Base-by-base conservation (phyloP, 1,140 invertebrate genomes). In the Teleopsis dalmanni region DNA sequence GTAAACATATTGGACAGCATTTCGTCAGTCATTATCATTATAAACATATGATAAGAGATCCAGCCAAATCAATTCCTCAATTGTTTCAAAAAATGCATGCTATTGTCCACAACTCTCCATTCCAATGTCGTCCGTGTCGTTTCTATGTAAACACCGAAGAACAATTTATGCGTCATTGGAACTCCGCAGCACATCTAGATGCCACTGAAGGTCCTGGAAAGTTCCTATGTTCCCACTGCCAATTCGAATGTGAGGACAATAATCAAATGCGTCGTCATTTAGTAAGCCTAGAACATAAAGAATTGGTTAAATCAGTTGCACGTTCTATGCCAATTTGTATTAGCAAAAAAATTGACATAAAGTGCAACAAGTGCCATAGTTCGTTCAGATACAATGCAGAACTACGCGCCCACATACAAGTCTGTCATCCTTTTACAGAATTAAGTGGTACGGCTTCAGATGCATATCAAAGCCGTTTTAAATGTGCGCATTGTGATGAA, bases 11-110 rank as follows among this genome's bases (percentile, higher is more conserved):
- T 72, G 85, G 87, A 45, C 88, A 88, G 64, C 87, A 90, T 72
- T 73, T 90, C 44, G 85, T 90, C 47, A 89, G 86, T 23, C 84
- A 85, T 68, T 90, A 84, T 69, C 87, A 89, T 64, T 87, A 82
- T 58, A 76, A 83, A 56, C 82, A 83, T 58, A 78, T 80, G 50
- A 73, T 70, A 53, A 58, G 62, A 52, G 71, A 62, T 60, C 71
- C 73, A 34, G 48, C 19, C 10, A 37, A 50, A 18, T 52, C 56
- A 0, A 46, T 65, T 42, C 74, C 76, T 48, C 72, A 74, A n/a
- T 79, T 91, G 34, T 72, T 90, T 19, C 78, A 83, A 36, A 86
- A 91, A 65, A 88, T 89, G 62, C 77, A 75, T 44, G 80, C 80
- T 51, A 82, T 91, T 55, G 81, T 90, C 2, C 75, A 80, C 27